Base-by-base conservation (phyloP, 2,113 vertebrate genomes). In the Serinus canaria region DNA sequence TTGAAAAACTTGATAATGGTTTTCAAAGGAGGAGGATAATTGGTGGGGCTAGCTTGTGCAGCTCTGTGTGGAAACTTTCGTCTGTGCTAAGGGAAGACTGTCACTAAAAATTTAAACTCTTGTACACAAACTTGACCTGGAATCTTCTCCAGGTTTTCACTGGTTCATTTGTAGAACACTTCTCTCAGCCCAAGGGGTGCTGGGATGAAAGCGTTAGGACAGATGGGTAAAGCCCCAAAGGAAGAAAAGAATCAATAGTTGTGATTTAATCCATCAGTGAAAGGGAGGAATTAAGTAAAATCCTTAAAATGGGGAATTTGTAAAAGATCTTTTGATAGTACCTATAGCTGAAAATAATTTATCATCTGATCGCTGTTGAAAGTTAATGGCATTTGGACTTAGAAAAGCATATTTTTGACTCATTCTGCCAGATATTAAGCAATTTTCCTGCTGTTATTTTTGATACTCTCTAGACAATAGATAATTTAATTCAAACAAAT, bases 1-100 rank as follows among this genome's bases (percentile, higher is more conserved):
- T 99, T 99, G 98, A 99, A 99, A 99, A 99, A 99, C 98, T 99
- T 99, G 99, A 99, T 99, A 99, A 99, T 99, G 98, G 98, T 99
- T 98, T 99, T 98, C 98, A 99, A 99, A 99, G 98, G 98, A 98
- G 98, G 96, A 98, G 98, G 99, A 99, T 99, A 99, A 99, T 99
- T 99, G 99, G 99, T 98, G 98, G 98, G 97, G 98, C 98, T 98
- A 96, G 98, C 98, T 98, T 99, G 99, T 98, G 98, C 98, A 35
- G 98, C 96, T 93, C 98, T 99, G 99, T 99, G 99, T 99, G 99
- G 98, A 99, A 99, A 99, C 98, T 99, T 99, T 98, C 98, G 98
- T 97, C 98, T 95, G 91, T 88, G 16, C 92, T 97, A 97, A 98
- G 98, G 98, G 97, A 98, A 97, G 98, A 98, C 97, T 98, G 98